Evolutionary conservation across 2,797 vertebrate species (phyloP).

Genomic region (Dicrostonyx torquatus): DNA sequence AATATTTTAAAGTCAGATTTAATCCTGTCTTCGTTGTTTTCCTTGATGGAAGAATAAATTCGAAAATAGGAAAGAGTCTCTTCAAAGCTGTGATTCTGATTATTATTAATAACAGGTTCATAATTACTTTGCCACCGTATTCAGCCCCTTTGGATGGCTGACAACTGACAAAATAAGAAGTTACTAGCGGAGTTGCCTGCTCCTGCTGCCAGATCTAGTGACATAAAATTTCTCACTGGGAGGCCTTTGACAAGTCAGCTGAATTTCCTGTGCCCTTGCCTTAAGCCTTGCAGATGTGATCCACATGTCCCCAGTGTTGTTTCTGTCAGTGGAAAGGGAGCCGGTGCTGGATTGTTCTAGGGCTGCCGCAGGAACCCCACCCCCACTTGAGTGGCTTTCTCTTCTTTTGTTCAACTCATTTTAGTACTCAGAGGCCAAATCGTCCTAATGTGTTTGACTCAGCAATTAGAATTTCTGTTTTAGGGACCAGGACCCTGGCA

Average conservation of each 20-base stretch:
- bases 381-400: conserved; percentile 43
- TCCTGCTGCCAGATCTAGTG: conserved; percentile 73
- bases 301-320: conserved; percentile 82
- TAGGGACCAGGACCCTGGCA: conserved; percentile 63
- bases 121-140: conserved; percentile 59
- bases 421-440: conserved; percentile 66
- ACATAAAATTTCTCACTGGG: conserved; percentile 78
- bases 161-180: conserved; percentile 37
- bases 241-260: conserved; percentile 83
- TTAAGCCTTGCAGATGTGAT: conserved; percentile 79
- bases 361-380: background rate
- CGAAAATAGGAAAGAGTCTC: background rate
- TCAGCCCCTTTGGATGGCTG: conserved; percentile 61
- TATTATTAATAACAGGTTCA: conserved; percentile 29
- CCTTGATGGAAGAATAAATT: background rate
- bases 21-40: background rate
- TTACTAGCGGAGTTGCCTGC: conserved; percentile 71
- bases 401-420: conserved; percentile 71
- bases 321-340: conserved; percentile 73
- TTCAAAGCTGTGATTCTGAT: conserved; percentile 15
- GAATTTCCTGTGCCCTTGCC: conserved; percentile 80
- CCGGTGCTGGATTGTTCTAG: background rate
- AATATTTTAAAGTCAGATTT: background rate
- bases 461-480: conserved; percentile 69
- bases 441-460: conserved; percentile 79